These are phyloP conservation scores for Plemyria rubiginata DNA, from an alignment of 2,888 invertebrate species.

Conservation along the genomic window DNA sequence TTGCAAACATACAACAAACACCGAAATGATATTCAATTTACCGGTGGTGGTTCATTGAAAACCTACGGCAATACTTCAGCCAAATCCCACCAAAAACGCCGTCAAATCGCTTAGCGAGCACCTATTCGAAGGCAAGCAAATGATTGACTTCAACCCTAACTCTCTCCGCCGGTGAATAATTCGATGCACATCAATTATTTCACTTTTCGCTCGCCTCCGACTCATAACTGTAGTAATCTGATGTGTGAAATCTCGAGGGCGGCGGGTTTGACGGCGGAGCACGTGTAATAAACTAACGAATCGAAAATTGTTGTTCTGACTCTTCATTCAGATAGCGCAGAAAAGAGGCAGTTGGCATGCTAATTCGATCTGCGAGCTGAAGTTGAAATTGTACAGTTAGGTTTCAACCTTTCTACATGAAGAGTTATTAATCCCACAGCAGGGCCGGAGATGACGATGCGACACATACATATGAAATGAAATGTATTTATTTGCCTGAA, in stretches of 20 bases:
- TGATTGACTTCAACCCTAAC: slow-evolving; percentile 23
- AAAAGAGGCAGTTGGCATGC: slow-evolving; percentile 22
- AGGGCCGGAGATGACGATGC: not conserved
- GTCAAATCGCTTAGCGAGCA: slow-evolving; percentile 6
- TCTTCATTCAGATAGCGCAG: slow-evolving; percentile 28
- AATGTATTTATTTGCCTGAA: too few relatives aligned
- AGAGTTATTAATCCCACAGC: not conserved
- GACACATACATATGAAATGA: too few relatives aligned
- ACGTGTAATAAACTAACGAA: slow-evolving; percentile 36
- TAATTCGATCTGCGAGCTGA: slow-evolving; percentile 16
- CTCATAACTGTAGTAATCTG: slow-evolving; percentile 39
- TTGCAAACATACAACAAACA: too few relatives aligned
- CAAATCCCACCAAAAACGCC: slow-evolving; percentile 1
- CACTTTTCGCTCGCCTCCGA: slow-evolving; percentile 30
- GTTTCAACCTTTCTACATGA: not conserved
- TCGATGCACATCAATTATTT: slow-evolving; percentile 32
- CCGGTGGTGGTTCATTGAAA: too few relatives aligned
- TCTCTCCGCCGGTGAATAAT: slow-evolving; percentile 24
- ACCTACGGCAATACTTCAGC: not conserved
- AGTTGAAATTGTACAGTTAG: not conserved
- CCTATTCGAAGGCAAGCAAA: slow-evolving; percentile 9
- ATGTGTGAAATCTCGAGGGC: slow-evolving; percentile 49
- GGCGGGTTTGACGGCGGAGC: slow-evolving; percentile 31
- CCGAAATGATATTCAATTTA: too few relatives aligned
- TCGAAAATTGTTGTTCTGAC: slow-evolving; percentile 29